Evolutionary conservation across 2,888 invertebrate genomes (phyloP).

Genomic region (Urechis unicinctus): DNA sequence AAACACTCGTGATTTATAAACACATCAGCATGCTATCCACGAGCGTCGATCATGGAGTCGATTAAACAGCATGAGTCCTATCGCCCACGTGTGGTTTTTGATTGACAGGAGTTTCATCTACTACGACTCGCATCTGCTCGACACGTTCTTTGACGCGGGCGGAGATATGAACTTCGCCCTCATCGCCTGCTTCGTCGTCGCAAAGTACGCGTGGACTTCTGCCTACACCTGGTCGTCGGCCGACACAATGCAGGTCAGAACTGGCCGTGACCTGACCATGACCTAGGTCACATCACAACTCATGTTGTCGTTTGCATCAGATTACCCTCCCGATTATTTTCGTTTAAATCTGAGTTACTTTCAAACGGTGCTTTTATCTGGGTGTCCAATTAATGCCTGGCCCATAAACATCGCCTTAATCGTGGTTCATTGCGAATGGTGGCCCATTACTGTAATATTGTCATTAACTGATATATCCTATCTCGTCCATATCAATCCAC

Average conservation of each 20-base stretch:
- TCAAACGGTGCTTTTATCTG: too few species aligned
- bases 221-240: constrained; percentile 13
- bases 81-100: neutral
- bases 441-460: too few species aligned
- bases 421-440: too few species aligned
- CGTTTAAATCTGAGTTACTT: neutral
- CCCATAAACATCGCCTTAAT: too few species aligned
- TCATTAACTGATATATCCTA: too few species aligned
- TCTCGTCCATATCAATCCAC: too few species aligned
- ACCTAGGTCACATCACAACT: neutral
- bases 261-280: neutral
- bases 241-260: constrained; percentile 9
- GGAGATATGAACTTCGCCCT: constrained; percentile 21
- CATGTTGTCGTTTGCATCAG: too few species aligned
- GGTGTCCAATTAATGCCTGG: too few species aligned
- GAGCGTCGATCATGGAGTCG: neutral
- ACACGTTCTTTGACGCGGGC: constrained; percentile 25
- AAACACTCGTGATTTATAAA: neutral
- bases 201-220: constrained; percentile 17
- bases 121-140: constrained; percentile 22
- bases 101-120: constrained; percentile 17
- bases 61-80: neutral
- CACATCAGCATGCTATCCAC: neutral
- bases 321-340: neutral
- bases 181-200: constrained; percentile 18